Evolutionary conservation across 2,888 invertebrate genomes (phyloP), one percentile per base, ranked within the genome.

Genomic region (Leuctra nigra): DNA sequence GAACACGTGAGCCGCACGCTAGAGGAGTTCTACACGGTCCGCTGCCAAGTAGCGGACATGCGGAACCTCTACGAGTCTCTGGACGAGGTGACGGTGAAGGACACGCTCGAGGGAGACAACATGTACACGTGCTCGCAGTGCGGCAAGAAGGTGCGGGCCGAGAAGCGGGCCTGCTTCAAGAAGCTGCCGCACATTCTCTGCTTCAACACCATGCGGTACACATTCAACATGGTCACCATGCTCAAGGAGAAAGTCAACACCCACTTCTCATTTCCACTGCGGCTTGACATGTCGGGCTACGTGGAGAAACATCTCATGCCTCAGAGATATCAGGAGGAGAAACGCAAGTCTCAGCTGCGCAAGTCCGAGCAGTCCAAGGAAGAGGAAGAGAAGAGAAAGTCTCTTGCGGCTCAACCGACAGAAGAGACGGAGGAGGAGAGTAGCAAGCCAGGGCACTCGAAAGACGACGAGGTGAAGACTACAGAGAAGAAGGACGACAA

Each of bases 81-180:
- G 24, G 93, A 95, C 73, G 95, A 96, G 72, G 92, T 96, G n/a
- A 95, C 95, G 0, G 94, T 95, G 7, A 96, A 96, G 70, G 96
- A 96, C 70, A 95, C 94, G 23, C 74, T 96, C 1, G 96, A 96
- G 72, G 96, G 96, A 46, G 96, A 96, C 73, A 96, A 96, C 72
- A 96, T 96, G 88, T 96, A 96, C 72, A 96, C 94, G 0, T 96
- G 96, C 70, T 93, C 93, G 13, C 92, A 93, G 66, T 96, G 95
- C 70, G 88, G 92, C 4, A 90, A 88, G 67, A 96, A 96, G 80
- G 96, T 96, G 41, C 78, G 95, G 46, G 96, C 96, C 0, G 95
- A 96, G 71, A 96, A 96, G 71, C 77, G 91, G 62, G 94, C 94
- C 0, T 95, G 95, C 70, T 94, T 96, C 71, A 94, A 93, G 71